Base-by-base conservation (phyloP, 1,140 invertebrate genomes). In the Babylonia areolata region DNA sequence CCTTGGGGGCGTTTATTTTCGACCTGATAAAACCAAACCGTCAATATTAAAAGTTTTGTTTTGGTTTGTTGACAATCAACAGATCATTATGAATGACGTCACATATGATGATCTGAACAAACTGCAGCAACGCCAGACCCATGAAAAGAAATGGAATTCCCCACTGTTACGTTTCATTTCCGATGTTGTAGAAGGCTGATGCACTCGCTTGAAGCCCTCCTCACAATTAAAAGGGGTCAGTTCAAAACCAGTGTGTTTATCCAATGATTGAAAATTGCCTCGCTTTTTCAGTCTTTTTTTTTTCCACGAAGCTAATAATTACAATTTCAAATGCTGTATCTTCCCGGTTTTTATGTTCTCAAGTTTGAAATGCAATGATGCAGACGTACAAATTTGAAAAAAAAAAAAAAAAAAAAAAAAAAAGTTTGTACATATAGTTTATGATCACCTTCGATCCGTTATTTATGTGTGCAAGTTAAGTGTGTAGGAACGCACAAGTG, bases 91-190 rank as follows among this genome's bases (percentile, higher is more conserved):
- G 23, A n/a, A 42, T 80, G 78, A 80, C 42, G 46, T 80, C 78
- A 54, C 37, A 39, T 23, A 11, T 69, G 69, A 84, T 84, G 58
- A 83, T 28, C 40, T 75, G 6, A 69, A 39, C 31, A 82, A 69
- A 33, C 20, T 82, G 81, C 33, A 69, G 3, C 37, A 23, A 37
- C 46, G 12, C 23, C 64, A 20, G 37, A 69, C 37, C 12, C 75
- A 39, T 42, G 17, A 84, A 40, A 33, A 46, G 33, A 58, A 80
- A 80, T 40, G 78, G 78, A 80, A 80, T 80, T 80, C 78, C 82
- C 82, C 51, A 23, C 15, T 17, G 12, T 69, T 23, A 73, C 33
- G 82, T 84, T 84, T 84, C 69, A 73, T 84, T 84, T 84, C 82
- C 69, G 69, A 46, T 23, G 28, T 23, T 5, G 15, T 6, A 64